Conservation (phyloP, 2,113 vertebrate species). For the Gadus macrocephalus region DNA sequence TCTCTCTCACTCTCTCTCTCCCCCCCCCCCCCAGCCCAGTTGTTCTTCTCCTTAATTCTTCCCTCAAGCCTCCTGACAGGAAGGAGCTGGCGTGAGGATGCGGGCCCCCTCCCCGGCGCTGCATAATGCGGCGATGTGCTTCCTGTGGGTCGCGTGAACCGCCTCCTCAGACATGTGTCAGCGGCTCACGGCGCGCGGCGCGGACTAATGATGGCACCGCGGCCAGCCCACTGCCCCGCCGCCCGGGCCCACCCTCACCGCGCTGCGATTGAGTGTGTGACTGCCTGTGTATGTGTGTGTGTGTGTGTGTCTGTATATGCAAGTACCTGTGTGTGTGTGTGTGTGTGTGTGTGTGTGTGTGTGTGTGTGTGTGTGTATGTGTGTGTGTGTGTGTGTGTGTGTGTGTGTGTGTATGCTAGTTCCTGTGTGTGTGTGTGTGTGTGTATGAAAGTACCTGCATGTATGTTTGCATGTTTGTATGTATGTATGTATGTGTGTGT, state of each 20-base stretch:
- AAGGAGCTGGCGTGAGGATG: constrained; percentile 65
- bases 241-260: constrained; percentile 63
- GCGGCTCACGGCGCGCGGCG: constrained; percentile 65
- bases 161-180: constrained; percentile 77
- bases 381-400: too few species aligned
- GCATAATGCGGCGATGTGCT: constrained; percentile 74
- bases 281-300: constrained; percentile 4
- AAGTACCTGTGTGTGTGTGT: too few species aligned
- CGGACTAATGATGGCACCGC: constrained; percentile 77
- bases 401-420: too few species aligned
- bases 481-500: too few species aligned
- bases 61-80: constrained; percentile 66
- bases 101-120: constrained; percentile 53
- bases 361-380: too few species aligned
- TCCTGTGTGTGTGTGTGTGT: too few species aligned
- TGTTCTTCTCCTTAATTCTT: constrained; percentile 54
- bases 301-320: background rate
- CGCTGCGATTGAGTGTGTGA: constrained; percentile 26
- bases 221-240: constrained; percentile 77
- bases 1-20: constrained; percentile 36
- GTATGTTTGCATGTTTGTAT: too few species aligned
- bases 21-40: constrained; percentile 18
- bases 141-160: constrained; percentile 71
- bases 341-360: too few species aligned
- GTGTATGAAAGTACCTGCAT: too few species aligned